Base-by-base conservation (phyloP, 1,140 invertebrate genomes). In the Macrobrachium nipponense region DNA sequence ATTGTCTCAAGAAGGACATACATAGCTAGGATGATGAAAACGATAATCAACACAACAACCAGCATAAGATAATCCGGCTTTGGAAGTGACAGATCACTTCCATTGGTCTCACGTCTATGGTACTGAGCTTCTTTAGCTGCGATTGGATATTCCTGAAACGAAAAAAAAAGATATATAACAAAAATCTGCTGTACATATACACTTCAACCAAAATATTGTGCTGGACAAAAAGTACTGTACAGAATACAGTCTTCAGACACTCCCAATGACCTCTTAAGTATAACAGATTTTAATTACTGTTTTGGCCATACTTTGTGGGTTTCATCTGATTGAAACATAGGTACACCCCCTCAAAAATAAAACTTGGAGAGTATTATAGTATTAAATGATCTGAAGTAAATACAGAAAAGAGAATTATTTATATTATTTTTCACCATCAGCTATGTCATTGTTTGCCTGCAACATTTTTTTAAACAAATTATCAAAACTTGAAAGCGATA, bases 1-100 rank as follows among this genome's bases (percentile, higher is more conserved):
- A 89, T 95, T 94, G 96, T 97, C 93, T 98, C 97, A 89, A 97
- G 92, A 76, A 98, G 93, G 86, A 97, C 96, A 92, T 97, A 97
- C 91, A 97, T 96, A 90, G 97, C 97, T 44, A 96, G 94, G 77
- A 97, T 93, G 82, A 96, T 93, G 91, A 97, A 97, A 91, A 97
- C 97, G 3, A 96, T 94, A 60, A 94, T 91, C 89, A 97, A 95
- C 82, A 96, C 92, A 17, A 94, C 94, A 93, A 95, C 94, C 58
- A 95, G 93, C 62, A 94, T 95, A 27, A 95, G 89, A 91, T 95
- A 95, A 91, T 97, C 96, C 4, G 95, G 95, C 90, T 95, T 95
- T n/a, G 82, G 86, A 4, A 86, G 66, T 8, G 68, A 72, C 44
- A n/a, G 23, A n/a, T 79, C 59, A 7, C 60, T 51, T 62, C 75